Base-by-base conservation (phyloP, 2,113 vertebrate genomes). In the Epinephelus cyanopodus region DNA sequence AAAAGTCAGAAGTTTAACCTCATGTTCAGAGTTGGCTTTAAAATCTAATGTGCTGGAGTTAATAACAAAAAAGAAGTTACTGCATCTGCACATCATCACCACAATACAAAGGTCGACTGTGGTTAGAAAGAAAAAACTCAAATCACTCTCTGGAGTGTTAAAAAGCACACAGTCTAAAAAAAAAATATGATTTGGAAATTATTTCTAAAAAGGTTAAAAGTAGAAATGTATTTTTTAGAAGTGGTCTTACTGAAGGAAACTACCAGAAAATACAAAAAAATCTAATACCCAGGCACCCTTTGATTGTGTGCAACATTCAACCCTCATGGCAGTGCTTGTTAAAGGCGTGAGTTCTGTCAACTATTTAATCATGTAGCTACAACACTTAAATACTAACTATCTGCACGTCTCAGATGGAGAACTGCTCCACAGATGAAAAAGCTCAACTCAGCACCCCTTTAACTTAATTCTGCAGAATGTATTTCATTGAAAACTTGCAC, bases 261-360 rank as follows among this genome's bases (percentile, higher is more conserved):
- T 25, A 77, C 10, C 61, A 61, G 73, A 47, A 83, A 48, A 60
- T 6, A 66, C 0, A 45, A 39, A 17, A 56, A 29, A 8, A 15
- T 5, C 2, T 5, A 56, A 74, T 0, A 52, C 19, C 37, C 65
- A 77, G 54, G 71, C 79, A 72, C 47, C 23, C 23, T 60, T 25
- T 56, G 62, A 64, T 52, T 76, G 6, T 27, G 74, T 64, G 64
- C 52, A 75, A 83, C 75, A 82, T 78, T 77, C 69, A 74, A 14
- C 37, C 52, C 17, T 39, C 17, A 12, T 1, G 50, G 57, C 66
- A 63, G 57, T 17, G 72, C 37, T 48, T 8, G 74, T 63, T 33
- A 67, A 1, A 57, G 6, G 33, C 33, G 33, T 37, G 33, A 37
- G 42, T 45, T 45, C 42, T 45, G 42, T 45, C 42, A 45, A 45